Conservation (phyloP, 2,888 invertebrate genomes). For the Cryptops parisi region DNA sequence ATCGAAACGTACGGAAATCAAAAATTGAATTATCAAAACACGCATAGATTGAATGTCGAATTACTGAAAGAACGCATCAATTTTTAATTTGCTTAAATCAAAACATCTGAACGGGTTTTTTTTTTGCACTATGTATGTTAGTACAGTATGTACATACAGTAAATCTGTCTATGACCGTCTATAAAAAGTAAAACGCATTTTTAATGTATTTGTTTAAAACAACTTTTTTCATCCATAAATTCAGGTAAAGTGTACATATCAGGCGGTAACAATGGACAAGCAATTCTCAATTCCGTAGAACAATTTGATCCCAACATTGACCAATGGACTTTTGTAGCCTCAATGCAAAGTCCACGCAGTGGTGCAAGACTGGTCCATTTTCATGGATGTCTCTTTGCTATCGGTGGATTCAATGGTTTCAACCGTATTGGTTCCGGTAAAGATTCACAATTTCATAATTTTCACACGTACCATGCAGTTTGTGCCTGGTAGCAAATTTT, state of each 20-base stretch:
- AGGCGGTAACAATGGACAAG: slow-evolving; percentile 65
- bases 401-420: slow-evolving; percentile 68
- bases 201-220: too few relatives aligned
- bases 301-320: slow-evolving; percentile 51
- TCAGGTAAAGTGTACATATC: slow-evolving; percentile 51
- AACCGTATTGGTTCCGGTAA: slow-evolving; percentile 50
- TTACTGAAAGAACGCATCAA: too few relatives aligned
- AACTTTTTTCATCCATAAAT: too few relatives aligned
- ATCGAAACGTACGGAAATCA: too few relatives aligned
- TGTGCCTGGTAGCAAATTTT: neutral
- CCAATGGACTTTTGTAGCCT: slow-evolving; percentile 55
- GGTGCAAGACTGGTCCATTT: slow-evolving; percentile 58
- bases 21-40: too few relatives aligned
- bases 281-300: slow-evolving; percentile 58
- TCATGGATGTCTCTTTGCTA: slow-evolving; percentile 51
- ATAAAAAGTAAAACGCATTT: too few relatives aligned
- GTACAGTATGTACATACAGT: too few relatives aligned
- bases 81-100: too few relatives aligned
- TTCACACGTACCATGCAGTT: neutral
- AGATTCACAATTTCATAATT: too few relatives aligned
- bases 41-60: too few relatives aligned
- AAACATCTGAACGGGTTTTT: neutral
- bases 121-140: too few relatives aligned
- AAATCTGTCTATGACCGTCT: too few relatives aligned
- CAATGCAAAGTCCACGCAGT: slow-evolving; percentile 57